Evolutionary conservation across 2,797 vertebrate species (phyloP), one percentile per base, ranked within the genome.

Genomic region (Syngnathus rostellatus): DNA sequence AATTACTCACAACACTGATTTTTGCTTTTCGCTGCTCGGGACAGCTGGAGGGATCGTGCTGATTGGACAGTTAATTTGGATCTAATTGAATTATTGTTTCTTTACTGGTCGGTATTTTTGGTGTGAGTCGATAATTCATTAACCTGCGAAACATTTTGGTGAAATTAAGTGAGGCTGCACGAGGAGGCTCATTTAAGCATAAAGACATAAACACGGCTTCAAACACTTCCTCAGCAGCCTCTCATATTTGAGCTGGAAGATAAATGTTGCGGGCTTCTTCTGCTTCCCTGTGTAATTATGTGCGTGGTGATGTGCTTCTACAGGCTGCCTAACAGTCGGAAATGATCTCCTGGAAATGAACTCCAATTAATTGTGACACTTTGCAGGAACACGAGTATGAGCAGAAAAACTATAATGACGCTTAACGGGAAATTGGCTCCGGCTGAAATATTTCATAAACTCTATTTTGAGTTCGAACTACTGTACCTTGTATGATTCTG

Each of bases 341-440:
- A 91, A 92, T 92, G 78, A 92, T 92, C 88, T 89, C 77, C 82
- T 74, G 85, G 86, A 90, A 91, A 90, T 89, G 82, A 90, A 89
- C 85, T 85, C 88, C 89, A 91, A 91, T 92, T 91, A 92, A 90
- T 91, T 90, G 86, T 90, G 86, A 81, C 85, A 88, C 87, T 90
- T 89, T 86, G 81, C 80, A 83, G 82, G 79, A 76, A 71, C 79
- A 79, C 74, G 72, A 83, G 81, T 80, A 31, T 31, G 71, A 82
- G 80, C 72, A 81, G 86, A 88, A 88, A 89, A 76, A 82, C 76
- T 85, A 77, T 86, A 89, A 87, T 89, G 83, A 87, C 85, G 89
- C 85, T 90, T 87, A 87, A 83, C 72, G 72, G 84, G 82, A 91
- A 91, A 90, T 88, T 89, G 86, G 84, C 84, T 89, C 71, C 75